Base-by-base conservation (phyloP, 2,797 vertebrate genomes). In the Serranus cabrilla region DNA sequence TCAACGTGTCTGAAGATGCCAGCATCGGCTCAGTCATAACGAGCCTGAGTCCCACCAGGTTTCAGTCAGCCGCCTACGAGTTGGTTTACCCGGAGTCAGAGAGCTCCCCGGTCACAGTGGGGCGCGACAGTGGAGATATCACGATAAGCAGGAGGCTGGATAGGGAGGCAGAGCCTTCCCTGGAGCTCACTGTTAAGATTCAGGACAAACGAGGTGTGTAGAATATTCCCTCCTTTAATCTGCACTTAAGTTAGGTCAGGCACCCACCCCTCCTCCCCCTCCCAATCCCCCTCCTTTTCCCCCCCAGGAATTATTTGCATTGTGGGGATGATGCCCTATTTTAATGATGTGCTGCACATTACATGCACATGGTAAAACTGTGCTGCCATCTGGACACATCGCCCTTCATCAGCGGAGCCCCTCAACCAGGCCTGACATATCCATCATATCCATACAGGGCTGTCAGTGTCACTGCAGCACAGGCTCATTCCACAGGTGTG, bases 1-100 rank as follows among this genome's bases (percentile, higher is more conserved):
- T 96, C 27, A 94, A 94, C 37, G 91, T 96, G 78, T 95, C 96
- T 3, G 96, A 97, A 80, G 95, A 97, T 57, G 91, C 95, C 52
- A 87, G 85, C 11, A 76, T 95, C 17, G 96, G 96, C 72, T 95
- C 95, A 0, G 92, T 94, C 55, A 90, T 97, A 80, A 94, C 93
- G 73, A 91, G 83, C 65, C 89, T 97, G 85, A 90, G 86, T 42
- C 93, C 95, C 31, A 71, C 81, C 61, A 89, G 93, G 76, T 96
- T 96, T 78, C 80, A 92, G 67, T 66, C 93, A 1, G 91, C 95
- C 20, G 74, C 84, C 80, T 97, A 95, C 87, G 95, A 97, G 90
- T 61, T 97, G 83, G 52, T 95, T 57, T 90, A 94, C 80, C 94
- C 96, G n/a, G 93, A 95, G 63, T 39, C 84, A 3, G 94, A 92